Evolutionary conservation across 2,797 vertebrate species (phyloP).

Genomic region (Thripadectes ignobilis): DNA sequence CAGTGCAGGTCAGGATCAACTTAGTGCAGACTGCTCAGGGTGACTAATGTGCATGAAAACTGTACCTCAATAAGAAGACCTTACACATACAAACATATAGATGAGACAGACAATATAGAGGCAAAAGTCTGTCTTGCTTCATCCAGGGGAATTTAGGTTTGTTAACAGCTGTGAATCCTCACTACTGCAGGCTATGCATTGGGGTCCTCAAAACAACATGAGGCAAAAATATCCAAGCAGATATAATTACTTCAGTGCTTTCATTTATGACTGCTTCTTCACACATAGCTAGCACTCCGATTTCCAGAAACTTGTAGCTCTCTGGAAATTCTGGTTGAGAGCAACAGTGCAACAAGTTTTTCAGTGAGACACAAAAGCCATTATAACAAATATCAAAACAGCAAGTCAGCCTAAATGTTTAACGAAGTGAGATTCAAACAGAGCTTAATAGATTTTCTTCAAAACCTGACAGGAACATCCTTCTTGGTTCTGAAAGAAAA

Average conservation of each 20-base stretch:
- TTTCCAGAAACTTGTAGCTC: background rate
- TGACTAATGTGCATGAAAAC: background rate
- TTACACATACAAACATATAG: background rate
- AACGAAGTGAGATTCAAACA: conserved; percentile 22
- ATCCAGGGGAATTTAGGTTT: background rate
- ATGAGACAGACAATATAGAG: background rate
- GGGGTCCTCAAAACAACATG: background rate
- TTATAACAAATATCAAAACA: conserved; percentile 14
- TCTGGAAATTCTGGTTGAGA: background rate
- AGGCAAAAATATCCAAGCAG: background rate
- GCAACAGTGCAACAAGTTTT: background rate
- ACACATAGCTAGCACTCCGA: background rate
- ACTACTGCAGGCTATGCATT: background rate
- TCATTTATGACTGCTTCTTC: background rate
- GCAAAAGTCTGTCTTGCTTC: background rate
- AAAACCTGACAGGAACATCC: background rate
- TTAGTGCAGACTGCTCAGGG: background rate
- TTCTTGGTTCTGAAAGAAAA: background rate
- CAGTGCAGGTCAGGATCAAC: background rate
- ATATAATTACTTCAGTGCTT: background rate
- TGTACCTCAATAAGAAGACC: background rate
- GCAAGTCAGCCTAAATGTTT: background rate
- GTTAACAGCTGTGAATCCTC: background rate
- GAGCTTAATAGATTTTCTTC: conserved; percentile 4
- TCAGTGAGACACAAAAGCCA: background rate